Conservation (phyloP, 2,113 vertebrate species). For the Daboia siamensis region DNA sequence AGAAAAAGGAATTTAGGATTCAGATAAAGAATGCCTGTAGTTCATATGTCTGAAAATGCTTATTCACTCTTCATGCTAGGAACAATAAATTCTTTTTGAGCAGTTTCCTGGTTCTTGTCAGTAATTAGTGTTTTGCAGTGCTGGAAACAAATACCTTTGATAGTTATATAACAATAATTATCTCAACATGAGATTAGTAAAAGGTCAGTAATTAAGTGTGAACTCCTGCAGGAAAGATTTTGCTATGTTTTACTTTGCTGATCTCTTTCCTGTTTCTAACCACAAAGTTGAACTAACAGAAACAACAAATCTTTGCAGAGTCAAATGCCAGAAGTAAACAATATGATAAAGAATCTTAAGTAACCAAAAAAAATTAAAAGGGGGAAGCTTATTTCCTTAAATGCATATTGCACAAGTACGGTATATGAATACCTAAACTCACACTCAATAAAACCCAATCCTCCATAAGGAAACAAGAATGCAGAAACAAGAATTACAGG, state of each 20-base stretch:
- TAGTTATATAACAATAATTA: slow-evolving; percentile 18
- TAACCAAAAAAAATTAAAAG: neutral
- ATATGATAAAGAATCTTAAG: neutral
- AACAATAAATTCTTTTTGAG: neutral
- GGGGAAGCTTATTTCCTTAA: neutral
- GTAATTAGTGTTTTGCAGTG: slow-evolving; percentile 54
- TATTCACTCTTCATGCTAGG: neutral
- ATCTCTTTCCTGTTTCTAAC: slow-evolving; percentile 26
- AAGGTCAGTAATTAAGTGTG: slow-evolving; percentile 12
- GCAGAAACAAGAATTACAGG: neutral
- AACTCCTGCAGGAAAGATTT: slow-evolving; percentile 24
- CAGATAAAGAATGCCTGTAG: neutral
- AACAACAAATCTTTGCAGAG: neutral
- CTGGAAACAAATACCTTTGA: slow-evolving; percentile 33
- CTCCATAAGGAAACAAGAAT: neutral
- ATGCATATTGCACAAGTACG: neutral
- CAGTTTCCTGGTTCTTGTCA: slow-evolving; percentile 11
- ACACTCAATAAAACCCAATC: neutral
- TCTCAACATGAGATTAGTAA: slow-evolving; percentile 7
- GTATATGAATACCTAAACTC: neutral
- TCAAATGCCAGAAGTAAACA: neutral
- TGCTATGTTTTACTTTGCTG: slow-evolving; percentile 22
- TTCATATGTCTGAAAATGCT: neutral
- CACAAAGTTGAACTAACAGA: slow-evolving; percentile 20
- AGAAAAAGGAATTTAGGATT: neutral